Base-by-base conservation (phyloP, 1,140 invertebrate species). In the Gryon sp. region DNA sequence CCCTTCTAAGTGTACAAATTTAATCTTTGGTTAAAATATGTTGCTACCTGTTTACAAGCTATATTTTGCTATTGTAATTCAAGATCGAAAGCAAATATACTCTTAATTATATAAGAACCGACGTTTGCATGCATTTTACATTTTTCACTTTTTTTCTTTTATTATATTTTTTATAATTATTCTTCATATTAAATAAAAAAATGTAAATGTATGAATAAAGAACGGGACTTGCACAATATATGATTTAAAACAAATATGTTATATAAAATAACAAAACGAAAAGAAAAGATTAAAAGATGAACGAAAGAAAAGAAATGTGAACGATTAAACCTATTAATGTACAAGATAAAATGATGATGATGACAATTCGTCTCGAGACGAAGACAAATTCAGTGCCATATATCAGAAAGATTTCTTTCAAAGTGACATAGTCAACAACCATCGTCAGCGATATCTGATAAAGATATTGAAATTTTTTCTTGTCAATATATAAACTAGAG, bases 271-370 rank as follows among this genome's bases (percentile, higher is more conserved):
- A n/a, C n/a, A n/a, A n/a, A n/a, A n/a, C n/a, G n/a, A n/a, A n/a
- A n/a, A n/a, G n/a, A n/a, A n/a, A n/a, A n/a, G n/a, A n/a, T n/a
- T n/a, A n/a, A n/a, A n/a, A n/a, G n/a, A n/a, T n/a, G n/a, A n/a
- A n/a, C n/a, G n/a, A n/a, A n/a, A n/a, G n/a, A n/a, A n/a, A n/a
- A n/a, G n/a, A n/a, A n/a, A n/a, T n/a, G n/a, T n/a, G n/a, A n/a
- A n/a, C n/a, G n/a, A 84, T 84, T 75, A 82, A 36, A 66, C 32
- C 53, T 78, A 82, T 84, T 83, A 82, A 66, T 73, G 73, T 82
- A 83, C 80, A 81, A 79, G 78, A 70, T 40, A 63, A 57, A 19
- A 15, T 41, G 15, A 22, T 32, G 15, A 14, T 20, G 59, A 26
- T 34, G n/a, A 76, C n/a, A n/a, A n/a, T 55, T 62, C 36, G 70